These are phyloP conservation scores for Epizoanthus ramosus DNA, from an alignment of 92 coral and sea anemone species.

Conservation along the genomic window DNA sequence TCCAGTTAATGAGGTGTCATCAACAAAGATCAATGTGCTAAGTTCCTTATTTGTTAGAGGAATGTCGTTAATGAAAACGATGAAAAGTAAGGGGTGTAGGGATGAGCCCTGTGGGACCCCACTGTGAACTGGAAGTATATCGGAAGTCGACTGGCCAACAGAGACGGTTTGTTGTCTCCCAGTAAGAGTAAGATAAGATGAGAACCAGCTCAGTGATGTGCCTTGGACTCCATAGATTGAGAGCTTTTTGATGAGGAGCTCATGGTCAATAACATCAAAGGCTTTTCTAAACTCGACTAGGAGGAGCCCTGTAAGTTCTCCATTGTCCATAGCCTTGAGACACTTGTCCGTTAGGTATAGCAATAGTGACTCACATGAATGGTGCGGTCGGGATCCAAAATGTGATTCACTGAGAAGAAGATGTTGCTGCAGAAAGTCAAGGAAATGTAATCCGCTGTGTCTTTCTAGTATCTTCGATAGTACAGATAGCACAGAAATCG, in stretches of 20 bases:
- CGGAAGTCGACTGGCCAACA: not conserved
- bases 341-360: conserved; percentile 19
- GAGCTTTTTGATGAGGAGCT: not conserved
- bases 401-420: not conserved
- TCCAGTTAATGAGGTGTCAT: too few relatives aligned
- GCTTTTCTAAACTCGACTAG: conserved; percentile 34
- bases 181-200: not conserved
- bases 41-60: too few relatives aligned
- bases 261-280: conserved; percentile 26
- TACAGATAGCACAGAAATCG: too few relatives aligned
- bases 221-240: not conserved
- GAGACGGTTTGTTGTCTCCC: not conserved
- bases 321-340: conserved; percentile 35
- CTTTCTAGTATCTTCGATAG: not conserved
- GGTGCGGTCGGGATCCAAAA: conserved; percentile 41
- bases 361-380: conserved; percentile 34
- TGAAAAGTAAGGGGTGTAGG: too few relatives aligned
- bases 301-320: conserved; percentile 23
- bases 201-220: not conserved
- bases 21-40: too few relatives aligned
- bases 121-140: not conserved
- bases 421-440: conserved; percentile 10
- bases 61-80: too few relatives aligned
- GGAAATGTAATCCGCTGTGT: conserved; percentile 10
- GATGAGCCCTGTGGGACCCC: not conserved